Conservation (phyloP, 2,888 invertebrate genomes). For the Phymatocera aterrima region DNA sequence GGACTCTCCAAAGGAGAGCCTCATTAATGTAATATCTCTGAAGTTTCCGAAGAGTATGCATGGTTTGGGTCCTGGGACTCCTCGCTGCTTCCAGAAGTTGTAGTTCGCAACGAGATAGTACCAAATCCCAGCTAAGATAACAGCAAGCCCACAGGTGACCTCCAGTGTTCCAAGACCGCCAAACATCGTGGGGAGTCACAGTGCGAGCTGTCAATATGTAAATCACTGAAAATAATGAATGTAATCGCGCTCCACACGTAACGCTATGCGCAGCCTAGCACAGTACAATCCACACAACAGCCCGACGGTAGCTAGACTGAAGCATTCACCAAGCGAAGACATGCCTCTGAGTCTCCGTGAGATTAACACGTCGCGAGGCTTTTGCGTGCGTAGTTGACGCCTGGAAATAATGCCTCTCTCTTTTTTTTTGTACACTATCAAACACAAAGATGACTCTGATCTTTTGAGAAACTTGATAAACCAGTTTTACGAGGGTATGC, state of each 20-base stretch:
- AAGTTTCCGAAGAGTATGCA: conserved; percentile 73
- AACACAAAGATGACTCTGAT: background rate
- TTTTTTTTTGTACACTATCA: background rate
- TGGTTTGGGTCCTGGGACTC: conserved; percentile 70
- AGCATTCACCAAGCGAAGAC: background rate
- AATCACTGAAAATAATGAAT: conserved; percentile 18
- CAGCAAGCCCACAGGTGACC: conserved; percentile 50
- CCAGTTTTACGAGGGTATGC: background rate
- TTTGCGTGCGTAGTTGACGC: background rate
- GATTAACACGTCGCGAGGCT: conserved; percentile 3
- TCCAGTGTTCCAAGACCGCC: conserved; percentile 46
- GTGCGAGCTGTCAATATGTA: background rate
- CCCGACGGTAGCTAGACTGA: conserved; percentile 11
- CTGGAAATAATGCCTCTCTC: conserved; percentile 10
- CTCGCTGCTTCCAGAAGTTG: conserved; percentile 73
- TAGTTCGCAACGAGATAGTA: conserved; percentile 69
- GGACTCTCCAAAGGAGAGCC: conserved; percentile 67
- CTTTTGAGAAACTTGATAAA: background rate
- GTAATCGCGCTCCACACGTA: conserved; percentile 20
- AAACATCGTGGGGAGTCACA: background rate
- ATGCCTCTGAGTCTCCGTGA: background rate
- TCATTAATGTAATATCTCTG: conserved; percentile 66
- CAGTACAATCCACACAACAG: conserved; percentile 17
- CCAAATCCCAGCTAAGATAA: conserved; percentile 57
- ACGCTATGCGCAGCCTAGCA: background rate